Base-by-base conservation (phyloP, 2,113 vertebrate genomes). In the Chaetura pelagica region DNA sequence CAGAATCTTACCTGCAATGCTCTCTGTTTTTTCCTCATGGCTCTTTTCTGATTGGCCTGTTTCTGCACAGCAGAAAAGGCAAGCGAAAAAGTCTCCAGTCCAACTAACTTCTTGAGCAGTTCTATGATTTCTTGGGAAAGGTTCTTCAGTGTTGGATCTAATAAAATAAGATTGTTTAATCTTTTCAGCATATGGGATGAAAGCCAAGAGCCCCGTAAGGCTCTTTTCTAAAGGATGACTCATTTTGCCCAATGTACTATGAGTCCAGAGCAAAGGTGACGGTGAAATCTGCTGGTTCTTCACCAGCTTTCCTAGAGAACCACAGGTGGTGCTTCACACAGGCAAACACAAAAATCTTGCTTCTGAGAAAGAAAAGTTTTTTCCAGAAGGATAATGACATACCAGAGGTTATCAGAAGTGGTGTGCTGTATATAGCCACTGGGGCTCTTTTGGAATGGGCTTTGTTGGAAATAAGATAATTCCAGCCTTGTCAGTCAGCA, bases 81-180 rank as follows among this genome's bases (percentile, higher is more conserved):
- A 69, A 99, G 78, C 0, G 99, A 99, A 97, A 99, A 99, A 6
- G 18, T 97, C 94, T 99, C 98, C 62, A 99, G 96, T 4, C 99
- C 99, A 26, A 99, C 98, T 74, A 99, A 96, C 90, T 98, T 99
- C 98, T 99, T 99, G 38, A 99, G 97, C 89, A 99, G 95, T 69
- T 99, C 99, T 40, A 99, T 99, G 81, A 99, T 98, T 97, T 99
- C 99, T 93, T 99, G 99, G 8, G 99, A 98, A 59, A 99, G 98
- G 94, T 99, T 99, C 98, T 99, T 99, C 89, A 99, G 92, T 1
- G 98, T 98, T 87, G 99, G 98, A 96, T 99, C 99, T 99, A 91
- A 58, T 49, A 59, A 91, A 75, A 80, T 29, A 95, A 49, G 61
- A 58, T 18, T 34, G 22, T 10, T 80, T 89, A 2, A 77, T 66